A percentile compares a stretch with the other conserved stretches of the same genome.
phyloP scores from a whole-genome alignment of 2,113 vertebrate species.

The Antidorcas marsupialis region DNA sequence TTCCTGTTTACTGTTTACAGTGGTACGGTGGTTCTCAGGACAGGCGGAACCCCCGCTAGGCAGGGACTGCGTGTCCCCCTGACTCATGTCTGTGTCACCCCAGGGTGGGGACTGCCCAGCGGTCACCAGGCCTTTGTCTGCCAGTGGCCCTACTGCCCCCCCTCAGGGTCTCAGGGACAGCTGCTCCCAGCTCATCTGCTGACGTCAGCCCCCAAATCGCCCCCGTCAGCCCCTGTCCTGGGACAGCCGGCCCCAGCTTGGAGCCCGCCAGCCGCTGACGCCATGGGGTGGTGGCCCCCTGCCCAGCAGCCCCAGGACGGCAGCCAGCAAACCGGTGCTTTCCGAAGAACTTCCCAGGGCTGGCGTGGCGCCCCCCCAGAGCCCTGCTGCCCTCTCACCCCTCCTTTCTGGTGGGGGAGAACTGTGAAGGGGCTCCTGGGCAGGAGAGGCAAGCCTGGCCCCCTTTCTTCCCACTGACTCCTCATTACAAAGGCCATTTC shows the following conservation, averaged over 20 bases:
- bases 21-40: fast-evolving
- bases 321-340: not conserved
- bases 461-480: fast-evolving
- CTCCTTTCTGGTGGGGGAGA: not conserved
- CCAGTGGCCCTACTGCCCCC: fast-evolving
- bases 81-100: constrained; percentile 53
- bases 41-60: not conserved
- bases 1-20: not conserved
- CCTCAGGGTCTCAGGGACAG: not conserved
- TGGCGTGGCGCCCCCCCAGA: fast-evolving
- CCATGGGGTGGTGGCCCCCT: not conserved
- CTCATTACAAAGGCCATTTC: not conserved
- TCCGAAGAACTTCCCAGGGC: fast-evolving
- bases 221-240: not conserved
- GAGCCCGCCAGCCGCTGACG: not conserved
- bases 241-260: not conserved
- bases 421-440: too few relatives aligned
- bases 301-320: not conserved
- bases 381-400: fast-evolving
- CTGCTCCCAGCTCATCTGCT: constrained; percentile 18
- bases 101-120: not conserved
- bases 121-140: not conserved
- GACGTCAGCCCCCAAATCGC: constrained; percentile 54
- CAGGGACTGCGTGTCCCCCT: constrained; percentile 28
- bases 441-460: not conserved